Evolutionary conservation across 2,888 invertebrate species (phyloP).

Genomic region (Agonopterix arenella): DNA sequence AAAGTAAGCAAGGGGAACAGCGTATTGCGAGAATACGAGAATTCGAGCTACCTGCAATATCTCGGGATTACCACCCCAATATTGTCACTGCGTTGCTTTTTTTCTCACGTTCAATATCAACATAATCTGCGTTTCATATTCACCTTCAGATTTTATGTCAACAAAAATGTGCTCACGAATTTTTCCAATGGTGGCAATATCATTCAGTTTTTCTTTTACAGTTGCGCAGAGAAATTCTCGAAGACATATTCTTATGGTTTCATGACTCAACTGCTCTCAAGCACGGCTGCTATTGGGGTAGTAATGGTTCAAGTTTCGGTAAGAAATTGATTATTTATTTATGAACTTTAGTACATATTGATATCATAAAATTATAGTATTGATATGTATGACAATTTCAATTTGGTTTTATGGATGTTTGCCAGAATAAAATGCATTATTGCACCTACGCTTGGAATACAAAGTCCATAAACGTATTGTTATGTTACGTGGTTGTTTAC

Average conservation of each 20-base stretch:
- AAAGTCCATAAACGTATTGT: not conserved
- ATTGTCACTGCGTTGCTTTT: constrained; percentile 55
- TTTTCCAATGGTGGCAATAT: not conserved
- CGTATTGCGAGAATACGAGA: constrained; percentile 36
- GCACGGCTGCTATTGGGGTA: constrained; percentile 68
- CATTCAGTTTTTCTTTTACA: constrained; percentile 29
- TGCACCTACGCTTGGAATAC: not conserved
- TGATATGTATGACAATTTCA: not conserved
- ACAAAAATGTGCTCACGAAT: not conserved
- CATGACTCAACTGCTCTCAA: constrained; percentile 67
- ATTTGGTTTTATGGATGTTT: not conserved
- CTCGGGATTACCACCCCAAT: constrained; percentile 65
- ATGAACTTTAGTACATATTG: not conserved
- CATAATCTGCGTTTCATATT: constrained; percentile 53
- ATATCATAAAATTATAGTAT: not conserved
- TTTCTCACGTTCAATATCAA: constrained; percentile 47
- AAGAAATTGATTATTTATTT: constrained; percentile 17
- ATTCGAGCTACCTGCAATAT: constrained; percentile 45
- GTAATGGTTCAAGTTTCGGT: constrained; percentile 74
- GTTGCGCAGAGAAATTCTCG: constrained; percentile 63
- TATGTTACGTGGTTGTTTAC: not conserved
- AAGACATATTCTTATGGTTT: constrained; percentile 65
- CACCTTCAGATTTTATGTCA: constrained; percentile 20
- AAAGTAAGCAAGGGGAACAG: constrained; percentile 41
- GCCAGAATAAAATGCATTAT: not conserved